A percentile compares a stretch with the other conserved stretches of the same genome.
Conservation (phyloP, 2,888 invertebrate species). For the Apodemia hepburni region DNA sequence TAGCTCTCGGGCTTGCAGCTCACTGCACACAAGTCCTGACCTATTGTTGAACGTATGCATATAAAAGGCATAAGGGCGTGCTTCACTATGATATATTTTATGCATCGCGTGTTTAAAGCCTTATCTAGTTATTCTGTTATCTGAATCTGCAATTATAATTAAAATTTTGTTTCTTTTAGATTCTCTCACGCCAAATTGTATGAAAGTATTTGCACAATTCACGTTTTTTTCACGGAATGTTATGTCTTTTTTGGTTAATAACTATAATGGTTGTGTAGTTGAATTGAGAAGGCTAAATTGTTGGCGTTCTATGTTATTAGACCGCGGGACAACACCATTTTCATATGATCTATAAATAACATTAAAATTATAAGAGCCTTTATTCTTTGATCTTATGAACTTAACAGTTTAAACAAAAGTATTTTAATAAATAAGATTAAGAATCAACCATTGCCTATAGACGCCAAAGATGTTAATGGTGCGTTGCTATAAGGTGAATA, state of each 20-base stretch:
- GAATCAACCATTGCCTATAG: no score
- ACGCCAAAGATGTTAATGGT: no score
- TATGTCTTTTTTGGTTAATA: constrained; percentile 8
- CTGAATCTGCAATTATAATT: constrained; percentile 13
- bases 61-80: constrained; percentile 13
- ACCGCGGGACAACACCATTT: no score
- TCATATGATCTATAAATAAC: no score
- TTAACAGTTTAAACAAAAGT: no score
- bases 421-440: no score
- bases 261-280: background rate
- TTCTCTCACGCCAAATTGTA: constrained; percentile 11
- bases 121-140: constrained; percentile 14
- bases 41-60: constrained; percentile 21
- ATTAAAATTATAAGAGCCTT: no score
- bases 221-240: constrained; percentile 6
- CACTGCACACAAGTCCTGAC: constrained; percentile 27
- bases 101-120: constrained; percentile 13
- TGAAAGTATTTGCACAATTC: constrained; percentile 8
- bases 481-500: no score
- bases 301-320: background rate
- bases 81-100: constrained; percentile 20
- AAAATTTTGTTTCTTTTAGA: constrained; percentile 12
- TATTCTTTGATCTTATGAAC: no score
- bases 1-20: constrained; percentile 28
- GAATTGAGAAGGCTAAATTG: background rate